Evolutionary conservation across 2,888 invertebrate species (phyloP), one percentile per base, ranked within the genome.

Genomic region (Apodemia zela): DNA sequence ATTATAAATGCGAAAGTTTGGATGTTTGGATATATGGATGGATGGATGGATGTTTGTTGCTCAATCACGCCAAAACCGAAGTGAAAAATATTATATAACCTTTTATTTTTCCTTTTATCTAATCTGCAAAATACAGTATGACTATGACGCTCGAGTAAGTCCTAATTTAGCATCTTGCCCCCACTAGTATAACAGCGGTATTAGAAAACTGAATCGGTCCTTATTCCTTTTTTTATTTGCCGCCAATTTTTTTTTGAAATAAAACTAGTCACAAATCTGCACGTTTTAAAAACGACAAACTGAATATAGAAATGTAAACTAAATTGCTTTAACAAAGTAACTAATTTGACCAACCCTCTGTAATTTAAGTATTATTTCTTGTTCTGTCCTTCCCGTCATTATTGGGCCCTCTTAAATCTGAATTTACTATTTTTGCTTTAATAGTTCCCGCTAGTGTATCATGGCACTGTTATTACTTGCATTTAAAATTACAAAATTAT

Each of bases 401-500:
- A 51, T 51, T 51, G 11, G 25, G 51, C 25, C 25, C 51, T 51
- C 13, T 25, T 51, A 25, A 51, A 51, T 51, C 51, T 51, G 51
- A 18, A 51, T 51, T 25, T 51, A 21, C 51, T 51, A 51, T 51
- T 51, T 51, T 51, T 51, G 13, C 51, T 25, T 51, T 51, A 51
- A 51, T 51, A 51, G 51, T 51, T 51, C 51, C 11, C 18, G 25
- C 51, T 21, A 51, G 51, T 49, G 18, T n/a, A 21, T 21, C 51
- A 21, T 51, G 51, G 51, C 18, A 18, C 13, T 51, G 51, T 51
- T 51, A 51, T 51, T 51, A 51, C 51, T 21, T 51, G 18, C 21
- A 51, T 51, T 25, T 51, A 51, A 51, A 51, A 51, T 51, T 51
- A 18, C 51, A 21, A 51, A 51, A 51, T 51, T 51, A 51, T 51